Percentiles rank a stretch among this genome's conserved stretches.
Conservation (phyloP, 2,113 vertebrate genomes). For the Conger conger region DNA sequence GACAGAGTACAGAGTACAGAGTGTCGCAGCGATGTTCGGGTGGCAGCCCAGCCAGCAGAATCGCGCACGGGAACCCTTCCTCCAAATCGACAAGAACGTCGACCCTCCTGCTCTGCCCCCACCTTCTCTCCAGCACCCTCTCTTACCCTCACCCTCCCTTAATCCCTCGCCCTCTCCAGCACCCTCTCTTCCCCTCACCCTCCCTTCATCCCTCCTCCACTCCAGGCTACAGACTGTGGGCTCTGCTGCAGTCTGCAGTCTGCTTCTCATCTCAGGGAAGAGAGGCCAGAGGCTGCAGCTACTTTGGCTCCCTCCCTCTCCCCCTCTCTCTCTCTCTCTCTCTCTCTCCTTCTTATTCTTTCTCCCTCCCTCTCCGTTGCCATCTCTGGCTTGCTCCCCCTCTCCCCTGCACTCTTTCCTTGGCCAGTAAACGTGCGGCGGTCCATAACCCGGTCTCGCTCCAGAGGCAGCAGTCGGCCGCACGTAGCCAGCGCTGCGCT, state of each 20-base stretch:
- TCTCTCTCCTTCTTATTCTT: not conserved
- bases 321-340: conserved; percentile 3
- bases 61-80: too few species aligned
- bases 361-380: not conserved
- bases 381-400: not conserved
- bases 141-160: not conserved
- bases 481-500: not conserved
- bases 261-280: not conserved
- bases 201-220: not conserved
- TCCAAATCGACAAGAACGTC: not conserved
- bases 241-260: conserved; percentile 11
- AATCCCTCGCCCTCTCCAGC: not conserved
- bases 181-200: not conserved
- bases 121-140: not conserved
- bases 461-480: not conserved
- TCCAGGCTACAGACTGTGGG: not conserved
- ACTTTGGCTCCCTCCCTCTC: not conserved
- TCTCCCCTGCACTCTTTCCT: not conserved
- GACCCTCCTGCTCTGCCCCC: not conserved
- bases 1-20: not conserved
- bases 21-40: too few species aligned
- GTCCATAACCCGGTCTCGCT: not conserved
- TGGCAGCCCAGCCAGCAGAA: not conserved
- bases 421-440: not conserved
- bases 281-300: not conserved